Base-by-base conservation (phyloP, 2,888 invertebrate species). In the Lasioglossum lativentre region DNA sequence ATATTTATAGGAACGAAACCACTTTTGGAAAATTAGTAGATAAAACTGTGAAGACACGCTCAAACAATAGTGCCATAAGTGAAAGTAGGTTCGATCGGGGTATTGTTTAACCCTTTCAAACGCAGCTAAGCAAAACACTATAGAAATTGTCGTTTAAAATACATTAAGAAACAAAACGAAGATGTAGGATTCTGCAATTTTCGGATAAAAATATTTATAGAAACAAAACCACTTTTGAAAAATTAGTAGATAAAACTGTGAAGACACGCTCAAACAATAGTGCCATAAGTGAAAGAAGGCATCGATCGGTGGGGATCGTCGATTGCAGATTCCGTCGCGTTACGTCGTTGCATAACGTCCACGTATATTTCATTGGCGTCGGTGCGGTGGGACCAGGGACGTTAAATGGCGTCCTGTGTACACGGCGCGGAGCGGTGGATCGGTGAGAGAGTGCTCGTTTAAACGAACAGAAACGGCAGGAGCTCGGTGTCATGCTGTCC, bases 281-380 rank as follows among this genome's bases (percentile, higher is more conserved):
- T n/a, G n/a, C 4, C 12, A n/a, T n/a, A n/a, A 56, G 12, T n/a
- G n/a, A 56, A 56, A n/a, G 12, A 56, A 10, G 12, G 52, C 23
- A 59, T 27, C 59, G 16, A 59, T 27, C 59, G 59, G 5, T n/a
- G 59, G 27, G 27, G 27, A 27, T 16, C 59, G 59, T 27, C 80
- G 77, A 85, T 75, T 42, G 40, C 80, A 77, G 84, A 89, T 90
- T 84, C 86, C 75, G 76, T 75, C 79, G 83, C 78, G 82, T 85
- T 82, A 80, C 70, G 19, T 27, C 19, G 73, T 81, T 78, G 73
- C 75, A 75, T 52, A 73, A 78, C 66, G 34, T 40, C 75, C 75
- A 79, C 81, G 74, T 86, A 86, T 88, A 90, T 85, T 84, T 82
- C 85, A 82, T 91, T 83, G 82, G 71, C 75, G 52, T 52, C 80